Percentiles rank a stretch among this genome's conserved stretches.
phyloP scores from a whole-genome alignment of 2,797 vertebrate species.

The Parotocinclus haroldoi region DNA sequence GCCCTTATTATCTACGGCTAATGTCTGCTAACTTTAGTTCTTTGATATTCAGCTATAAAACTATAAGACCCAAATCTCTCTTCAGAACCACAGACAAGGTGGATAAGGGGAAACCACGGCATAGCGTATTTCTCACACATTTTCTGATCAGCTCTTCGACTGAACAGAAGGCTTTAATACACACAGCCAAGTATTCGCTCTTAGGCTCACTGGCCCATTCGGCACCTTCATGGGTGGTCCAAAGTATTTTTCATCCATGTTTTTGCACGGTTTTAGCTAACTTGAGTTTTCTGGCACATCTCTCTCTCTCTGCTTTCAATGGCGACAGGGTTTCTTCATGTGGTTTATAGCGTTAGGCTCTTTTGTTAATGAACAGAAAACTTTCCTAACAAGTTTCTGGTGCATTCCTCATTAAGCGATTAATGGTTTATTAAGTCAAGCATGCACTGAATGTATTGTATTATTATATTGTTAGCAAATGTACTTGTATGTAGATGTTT shows the following conservation, averaged over 20 bases:
- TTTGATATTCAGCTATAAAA: constrained; percentile 23
- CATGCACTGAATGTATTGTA: background rate
- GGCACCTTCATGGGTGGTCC: constrained; percentile 66
- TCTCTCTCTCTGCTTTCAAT: constrained; percentile 60
- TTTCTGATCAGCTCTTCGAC: constrained; percentile 24
- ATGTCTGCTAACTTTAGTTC: constrained; percentile 42
- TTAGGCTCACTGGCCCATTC: constrained; percentile 55
- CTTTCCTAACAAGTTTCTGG: constrained; percentile 48
- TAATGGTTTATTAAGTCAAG: constrained; percentile 14
- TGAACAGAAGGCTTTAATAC: constrained; percentile 12
- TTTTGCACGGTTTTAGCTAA: constrained; percentile 63
- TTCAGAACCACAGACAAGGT: background rate
- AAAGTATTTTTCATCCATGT: constrained; percentile 43
- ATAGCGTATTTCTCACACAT: constrained; percentile 20
- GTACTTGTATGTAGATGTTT: constrained; percentile 6
- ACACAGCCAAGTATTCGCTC: constrained; percentile 51
- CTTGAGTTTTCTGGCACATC: constrained; percentile 66
- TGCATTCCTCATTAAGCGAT: constrained; percentile 12
- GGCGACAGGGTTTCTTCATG: constrained; percentile 63
- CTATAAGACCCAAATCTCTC: constrained; percentile 23
- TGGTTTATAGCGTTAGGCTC: constrained; percentile 61
- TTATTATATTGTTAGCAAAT: constrained; percentile 9
- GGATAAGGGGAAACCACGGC: constrained; percentile 35
- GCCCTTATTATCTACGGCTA: constrained; percentile 29
- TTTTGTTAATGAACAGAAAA: constrained; percentile 49